Evolutionary conservation across 1,140 invertebrate species (phyloP), one percentile per base, ranked within the genome.

Genomic region (Trichoplusia ni): DNA sequence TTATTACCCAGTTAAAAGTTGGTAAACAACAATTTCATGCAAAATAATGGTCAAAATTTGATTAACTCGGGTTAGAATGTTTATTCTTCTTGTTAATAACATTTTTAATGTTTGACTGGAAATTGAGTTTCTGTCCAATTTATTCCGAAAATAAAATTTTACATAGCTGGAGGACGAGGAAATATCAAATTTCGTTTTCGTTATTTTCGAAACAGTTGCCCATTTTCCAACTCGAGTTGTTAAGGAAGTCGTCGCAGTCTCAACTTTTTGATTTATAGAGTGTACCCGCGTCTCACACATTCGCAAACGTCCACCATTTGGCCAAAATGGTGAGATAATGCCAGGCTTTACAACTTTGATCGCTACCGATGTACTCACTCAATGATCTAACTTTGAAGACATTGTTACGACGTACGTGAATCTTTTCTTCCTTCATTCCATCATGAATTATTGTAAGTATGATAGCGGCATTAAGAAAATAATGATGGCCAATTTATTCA

Each of bases 191-290:
- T 71, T 71, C 59, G 66, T 74, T 73, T 71, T 71, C 64, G 67
- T 66, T 75, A 62, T 63, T 67, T 58, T 61, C 51, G 59, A 67
- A 67, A 70, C 64, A 73, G 62, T 59, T 64, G 64, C 51, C 44
- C 60, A 61, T 75, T 71, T 65, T 46, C 21, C 27, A 65, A 73
- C 58, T 68, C 51, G 44, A 51, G 40, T 71, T 71, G 56, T 70
- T 70, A 23, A 29, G 49, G 61, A 67, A 69, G 37, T 69, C 61
- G 37, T 67, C 58, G 65, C 56, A 59, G 74, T 67, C 60, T 56
- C 35, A 73, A 73, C 56, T 78, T 75, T 74, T 53, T 75, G 73
- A 78, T 78, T 78, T 78, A 73, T 71, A 33, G 42, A 60, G 23
- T 65, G 33, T 47, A 61, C 56, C 44, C 56, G 11, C 53, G 54